A percentile compares a stretch with the other conserved stretches of the same genome.
These are phyloP conservation scores for Argopecten irradians DNA, from an alignment of 1,140 invertebrate species.

Conservation along the genomic window DNA sequence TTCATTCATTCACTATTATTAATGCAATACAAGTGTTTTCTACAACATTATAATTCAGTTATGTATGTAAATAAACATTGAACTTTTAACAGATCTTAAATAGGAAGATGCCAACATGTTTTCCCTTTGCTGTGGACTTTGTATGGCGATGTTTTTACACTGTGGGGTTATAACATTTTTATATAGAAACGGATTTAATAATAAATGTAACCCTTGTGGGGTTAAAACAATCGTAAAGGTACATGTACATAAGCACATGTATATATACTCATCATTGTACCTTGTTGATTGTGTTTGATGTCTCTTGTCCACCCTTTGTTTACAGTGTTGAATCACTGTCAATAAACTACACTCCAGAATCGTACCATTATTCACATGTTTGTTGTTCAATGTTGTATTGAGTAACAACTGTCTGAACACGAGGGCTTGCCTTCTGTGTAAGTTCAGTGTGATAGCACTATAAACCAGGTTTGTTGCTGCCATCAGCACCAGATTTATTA, in stretches of 20 bases:
- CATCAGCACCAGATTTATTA: no score
- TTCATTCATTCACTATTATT: neutral
- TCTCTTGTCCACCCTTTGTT: neutral
- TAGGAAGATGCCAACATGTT: neutral
- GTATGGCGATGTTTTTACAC: neutral
- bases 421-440: no score
- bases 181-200: neutral
- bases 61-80: neutral
- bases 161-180: neutral
- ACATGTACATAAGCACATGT: neutral
- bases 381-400: no score
- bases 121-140: neutral
- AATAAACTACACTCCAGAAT: slow-evolving; percentile 22
- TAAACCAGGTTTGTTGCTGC: no score
- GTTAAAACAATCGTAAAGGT: neutral
- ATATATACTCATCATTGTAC: neutral
- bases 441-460: no score
- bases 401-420: no score
- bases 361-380: neutral
- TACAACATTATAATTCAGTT: neutral
- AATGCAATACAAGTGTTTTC: neutral
- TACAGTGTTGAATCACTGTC: slow-evolving; percentile 15
- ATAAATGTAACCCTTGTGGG: neutral
- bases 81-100: neutral
- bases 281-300: neutral